Evolutionary conservation across 2,888 invertebrate genomes (phyloP).

Genomic region (Pollenia amentaria): DNA sequence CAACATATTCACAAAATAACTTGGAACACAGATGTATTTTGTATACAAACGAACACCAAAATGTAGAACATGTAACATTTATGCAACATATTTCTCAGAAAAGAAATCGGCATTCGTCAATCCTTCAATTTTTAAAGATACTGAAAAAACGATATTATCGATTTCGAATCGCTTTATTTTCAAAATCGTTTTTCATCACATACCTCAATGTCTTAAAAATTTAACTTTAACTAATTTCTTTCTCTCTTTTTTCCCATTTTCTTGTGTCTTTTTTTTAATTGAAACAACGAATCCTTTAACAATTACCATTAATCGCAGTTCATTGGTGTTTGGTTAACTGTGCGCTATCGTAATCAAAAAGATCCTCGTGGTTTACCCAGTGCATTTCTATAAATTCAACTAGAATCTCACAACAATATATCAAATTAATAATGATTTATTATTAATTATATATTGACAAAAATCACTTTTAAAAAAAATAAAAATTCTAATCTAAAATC

Average conservation of each 20-base stretch:
- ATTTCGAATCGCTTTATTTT: too few relatives aligned
- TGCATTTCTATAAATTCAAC: conserved; percentile 93
- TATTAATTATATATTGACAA: conserved; percentile 34
- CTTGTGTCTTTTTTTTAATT: background rate
- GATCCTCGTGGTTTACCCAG: conserved; percentile 98
- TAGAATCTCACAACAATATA: conserved; percentile 1
- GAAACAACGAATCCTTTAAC: conserved; percentile 2
- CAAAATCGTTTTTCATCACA: too few relatives aligned
- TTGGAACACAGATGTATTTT: too few relatives aligned
- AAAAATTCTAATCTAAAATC: conserved; percentile 41
- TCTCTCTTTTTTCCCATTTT: conserved; percentile 28
- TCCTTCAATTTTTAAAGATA: too few relatives aligned
- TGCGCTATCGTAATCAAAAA: conserved; percentile 99
- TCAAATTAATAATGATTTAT: conserved; percentile 21
- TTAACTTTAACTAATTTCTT: background rate
- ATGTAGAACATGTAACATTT: too few relatives aligned
- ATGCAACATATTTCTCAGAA: too few relatives aligned
- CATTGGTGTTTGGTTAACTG: conserved; percentile 93
- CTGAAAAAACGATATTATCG: too few relatives aligned
- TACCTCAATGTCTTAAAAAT: too few relatives aligned
- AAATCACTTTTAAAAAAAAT: conserved; percentile 62
- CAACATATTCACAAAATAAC: too few relatives aligned
- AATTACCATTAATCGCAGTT: conserved; percentile 88
- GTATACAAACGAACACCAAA: too few relatives aligned
- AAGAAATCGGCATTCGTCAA: too few relatives aligned